Evolutionary conservation across 2,797 vertebrate genomes (phyloP).

Genomic region (Lepus oiostolus): DNA sequence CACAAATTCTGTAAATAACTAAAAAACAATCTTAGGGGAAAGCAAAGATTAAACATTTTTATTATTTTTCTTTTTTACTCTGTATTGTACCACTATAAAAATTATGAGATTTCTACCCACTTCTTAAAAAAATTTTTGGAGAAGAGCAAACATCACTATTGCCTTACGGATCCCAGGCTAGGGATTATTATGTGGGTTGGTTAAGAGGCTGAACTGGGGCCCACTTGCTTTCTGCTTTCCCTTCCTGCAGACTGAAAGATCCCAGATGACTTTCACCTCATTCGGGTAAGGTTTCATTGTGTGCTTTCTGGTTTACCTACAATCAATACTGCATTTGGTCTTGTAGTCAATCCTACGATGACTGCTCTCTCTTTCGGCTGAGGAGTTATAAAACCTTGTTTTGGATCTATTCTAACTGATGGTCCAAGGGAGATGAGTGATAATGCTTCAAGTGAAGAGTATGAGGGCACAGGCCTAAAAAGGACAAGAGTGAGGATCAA

Average conservation of each 20-base stretch:
- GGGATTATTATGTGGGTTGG: neutral
- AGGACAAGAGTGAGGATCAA: neutral
- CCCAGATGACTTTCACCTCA: neutral
- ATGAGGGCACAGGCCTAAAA: neutral
- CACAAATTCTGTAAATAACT: neutral
- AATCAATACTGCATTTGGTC: neutral
- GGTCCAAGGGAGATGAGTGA: neutral
- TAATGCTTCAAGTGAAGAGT: neutral
- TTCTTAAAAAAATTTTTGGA: neutral
- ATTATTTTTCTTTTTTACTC: neutral
- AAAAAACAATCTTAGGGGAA: neutral
- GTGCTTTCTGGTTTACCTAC: neutral
- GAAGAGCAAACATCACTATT: neutral
- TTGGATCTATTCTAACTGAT: slow-evolving; percentile 22
- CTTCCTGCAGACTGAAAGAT: neutral
- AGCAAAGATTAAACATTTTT: neutral
- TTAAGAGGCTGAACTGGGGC: neutral
- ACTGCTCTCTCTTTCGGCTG: neutral
- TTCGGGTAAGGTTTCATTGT: neutral
- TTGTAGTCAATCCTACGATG: neutral
- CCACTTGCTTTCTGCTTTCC: neutral
- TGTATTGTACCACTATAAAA: neutral
- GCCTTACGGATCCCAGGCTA: neutral
- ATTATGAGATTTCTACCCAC: neutral
- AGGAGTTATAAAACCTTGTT: slow-evolving; percentile 21